Evolutionary conservation across 2,113 vertebrate species (phyloP).

Genomic region (Mus musculus): DNA sequence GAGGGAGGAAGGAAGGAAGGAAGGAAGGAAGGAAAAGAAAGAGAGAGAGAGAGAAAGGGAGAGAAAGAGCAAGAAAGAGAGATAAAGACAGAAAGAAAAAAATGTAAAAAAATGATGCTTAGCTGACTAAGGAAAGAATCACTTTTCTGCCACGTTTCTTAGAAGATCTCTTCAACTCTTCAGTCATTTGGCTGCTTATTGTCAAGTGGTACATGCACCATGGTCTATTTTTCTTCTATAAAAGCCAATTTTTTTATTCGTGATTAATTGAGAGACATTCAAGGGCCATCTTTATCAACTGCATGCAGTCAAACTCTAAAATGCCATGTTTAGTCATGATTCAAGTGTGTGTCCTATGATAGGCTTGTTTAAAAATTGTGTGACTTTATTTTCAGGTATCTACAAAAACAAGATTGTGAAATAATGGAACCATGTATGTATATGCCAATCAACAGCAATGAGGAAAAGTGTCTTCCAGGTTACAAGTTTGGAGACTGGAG

Average conservation of each 20-base stretch:
- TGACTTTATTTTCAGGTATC: constrained; percentile 70
- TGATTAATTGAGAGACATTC: constrained; percentile 53
- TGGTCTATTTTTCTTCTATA: constrained; percentile 56
- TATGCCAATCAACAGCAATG: constrained; percentile 59
- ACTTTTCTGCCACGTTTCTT: constrained; percentile 24
- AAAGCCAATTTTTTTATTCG: not conserved
- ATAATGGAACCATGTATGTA: constrained; percentile 57
- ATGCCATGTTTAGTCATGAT: constrained; percentile 47
- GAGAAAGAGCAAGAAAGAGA: too few relatives aligned
- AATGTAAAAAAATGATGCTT: not conserved
- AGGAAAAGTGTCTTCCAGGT: not conserved
- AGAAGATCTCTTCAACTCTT: not conserved
- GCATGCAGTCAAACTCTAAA: constrained; percentile 48
- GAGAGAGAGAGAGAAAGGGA: too few relatives aligned
- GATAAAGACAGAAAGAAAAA: too few relatives aligned
- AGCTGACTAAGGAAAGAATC: constrained; percentile 7
- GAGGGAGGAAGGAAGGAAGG: too few relatives aligned
- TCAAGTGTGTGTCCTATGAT: constrained; percentile 62
- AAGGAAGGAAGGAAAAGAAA: too few relatives aligned
- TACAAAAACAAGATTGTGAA: constrained; percentile 67
- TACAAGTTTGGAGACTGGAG: constrained; percentile 83
- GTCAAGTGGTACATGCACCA: not conserved
- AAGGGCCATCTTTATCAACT: constrained; percentile 40
- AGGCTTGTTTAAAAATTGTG: constrained; percentile 78
- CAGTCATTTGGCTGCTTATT: constrained; percentile 31